Evolutionary conservation across 2,888 invertebrate species (phyloP), one percentile per base, ranked within the genome.

Genomic region (Rapana venosa): DNA sequence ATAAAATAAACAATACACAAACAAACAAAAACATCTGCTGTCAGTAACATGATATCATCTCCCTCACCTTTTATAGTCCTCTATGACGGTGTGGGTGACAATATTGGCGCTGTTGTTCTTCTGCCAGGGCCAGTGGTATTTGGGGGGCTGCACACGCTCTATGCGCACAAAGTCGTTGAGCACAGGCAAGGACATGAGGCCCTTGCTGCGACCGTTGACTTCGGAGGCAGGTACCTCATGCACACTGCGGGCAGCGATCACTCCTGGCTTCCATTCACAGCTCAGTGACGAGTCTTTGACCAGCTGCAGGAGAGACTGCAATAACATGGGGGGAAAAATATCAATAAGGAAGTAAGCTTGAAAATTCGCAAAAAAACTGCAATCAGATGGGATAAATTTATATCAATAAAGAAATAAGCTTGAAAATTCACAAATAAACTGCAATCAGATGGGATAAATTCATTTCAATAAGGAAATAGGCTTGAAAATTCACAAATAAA

Each of bases 231-330:
- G 84, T 26, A 90, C 87, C 79, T 87, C 90, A 47, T 87, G 90
- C 20, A 91, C 89, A 77, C 88, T 90, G 13, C 91, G 90, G 0
- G 92, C 90, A 36, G 92, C 91, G 1, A 92, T 92, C 20, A 92
- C 93, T 26, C 94, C 94, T 47, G 94, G 94, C 87, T 94, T 94
- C 94, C 94, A 95, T 83, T 94, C 94, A 74, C 93, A 92, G 13
- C 92, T 93, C 86, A 92, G 93, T n/a, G 93, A 92, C n/a, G 93
- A 92, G 91, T 94, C 94, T 88, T 93, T 93, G 70, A 95, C 91
- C 13, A 93, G 92, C 87, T 94, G 93, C 56, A 93, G 89, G 22
- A 94, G 87, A 30, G 92, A 91, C 94, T 94, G 90, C 36, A 74
- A 81, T 36, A 32, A 26, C 56, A 81, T 1, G 1, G 17, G 22